A percentile compares a stretch with the other conserved stretches of the same genome.
phyloP scores from a whole-genome alignment of 2,113 vertebrate genomes.

The Oncorhynchus nerka region DNA sequence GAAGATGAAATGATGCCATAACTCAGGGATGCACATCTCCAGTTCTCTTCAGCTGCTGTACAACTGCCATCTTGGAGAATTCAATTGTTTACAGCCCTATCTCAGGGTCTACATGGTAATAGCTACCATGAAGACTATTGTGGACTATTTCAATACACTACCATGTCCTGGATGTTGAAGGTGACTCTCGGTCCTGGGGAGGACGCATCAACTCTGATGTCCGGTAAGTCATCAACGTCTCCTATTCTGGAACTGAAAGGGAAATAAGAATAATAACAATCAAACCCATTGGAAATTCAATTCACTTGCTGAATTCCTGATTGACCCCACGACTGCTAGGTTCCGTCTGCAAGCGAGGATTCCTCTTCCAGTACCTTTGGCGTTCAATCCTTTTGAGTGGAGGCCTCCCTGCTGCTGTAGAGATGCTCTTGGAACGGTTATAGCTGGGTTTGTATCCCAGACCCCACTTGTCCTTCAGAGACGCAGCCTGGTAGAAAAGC shows the following conservation, averaged over 20 bases:
- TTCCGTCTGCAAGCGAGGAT: background rate
- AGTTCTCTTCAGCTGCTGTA: too few relatives aligned
- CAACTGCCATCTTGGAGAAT: too few relatives aligned
- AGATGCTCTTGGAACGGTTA: conserved; percentile 93
- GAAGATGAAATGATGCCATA: conserved; percentile 22
- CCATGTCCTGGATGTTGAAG: conserved; percentile 96
- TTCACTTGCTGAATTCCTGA: background rate
- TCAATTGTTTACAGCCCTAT: too few relatives aligned
- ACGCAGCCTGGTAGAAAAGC: conserved; percentile 82
- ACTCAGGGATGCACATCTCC: too few relatives aligned
- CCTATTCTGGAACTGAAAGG: conserved; percentile 79
- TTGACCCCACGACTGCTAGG: background rate
- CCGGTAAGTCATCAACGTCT: conserved; percentile 89
- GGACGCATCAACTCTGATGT: conserved; percentile 85
- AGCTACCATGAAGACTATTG: too few relatives aligned
- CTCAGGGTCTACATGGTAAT: too few relatives aligned
- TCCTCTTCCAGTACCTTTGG: conserved; percentile 77
- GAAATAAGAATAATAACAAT: background rate
- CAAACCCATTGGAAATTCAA: background rate
- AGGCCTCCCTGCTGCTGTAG: conserved; percentile 85
- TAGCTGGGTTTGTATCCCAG: conserved; percentile 98
- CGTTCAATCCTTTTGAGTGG: conserved; percentile 89
- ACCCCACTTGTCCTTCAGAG: conserved; percentile 97
- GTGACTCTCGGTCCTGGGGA: conserved; percentile 93
- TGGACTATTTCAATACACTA: conserved; percentile 63